These are phyloP conservation scores for Pempheris klunzingeri DNA, from an alignment of 2,797 vertebrate species.

Conservation along the genomic window DNA sequence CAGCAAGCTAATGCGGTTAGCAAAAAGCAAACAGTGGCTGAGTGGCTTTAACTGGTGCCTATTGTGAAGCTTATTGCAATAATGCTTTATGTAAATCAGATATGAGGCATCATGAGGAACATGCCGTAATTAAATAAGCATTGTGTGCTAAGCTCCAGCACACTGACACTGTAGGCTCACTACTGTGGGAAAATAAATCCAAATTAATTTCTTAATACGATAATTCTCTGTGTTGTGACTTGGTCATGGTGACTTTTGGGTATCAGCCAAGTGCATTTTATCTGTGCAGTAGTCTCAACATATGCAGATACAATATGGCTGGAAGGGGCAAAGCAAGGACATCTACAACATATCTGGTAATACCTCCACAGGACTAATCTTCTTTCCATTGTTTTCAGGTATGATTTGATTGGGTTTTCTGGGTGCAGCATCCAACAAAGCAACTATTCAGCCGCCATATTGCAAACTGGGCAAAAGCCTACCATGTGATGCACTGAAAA, in stretches of 20 bases:
- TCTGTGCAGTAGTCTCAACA: background rate
- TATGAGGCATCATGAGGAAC: slow-evolving; percentile 13
- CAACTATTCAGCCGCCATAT: slow-evolving; percentile 30
- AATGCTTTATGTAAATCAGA: slow-evolving; percentile 40
- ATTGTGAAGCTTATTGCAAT: slow-evolving; percentile 25
- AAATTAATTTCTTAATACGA: slow-evolving; percentile 9
- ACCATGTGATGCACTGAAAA: slow-evolving; percentile 48
- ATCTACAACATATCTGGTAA: slow-evolving; percentile 32
- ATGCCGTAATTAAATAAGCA: slow-evolving; percentile 10
- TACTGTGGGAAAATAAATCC: slow-evolving; percentile 13
- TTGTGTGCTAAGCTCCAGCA: slow-evolving; percentile 7
- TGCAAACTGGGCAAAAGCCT: slow-evolving; percentile 32
- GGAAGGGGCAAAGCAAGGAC: background rate
- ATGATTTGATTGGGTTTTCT: slow-evolving; percentile 13
- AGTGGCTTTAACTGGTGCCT: slow-evolving; percentile 30
- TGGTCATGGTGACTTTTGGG: background rate
- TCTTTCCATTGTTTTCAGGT: background rate
- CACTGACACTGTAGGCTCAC: slow-evolving; percentile 1
- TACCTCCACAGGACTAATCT: background rate
- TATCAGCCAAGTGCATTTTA: background rate
- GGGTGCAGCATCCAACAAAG: slow-evolving; percentile 40
- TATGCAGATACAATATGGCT: background rate
- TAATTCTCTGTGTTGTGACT: background rate
- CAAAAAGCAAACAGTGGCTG: slow-evolving; percentile 41
- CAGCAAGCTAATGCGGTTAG: slow-evolving; percentile 45